Percentiles rank a stretch among this genome's conserved stretches.
These are phyloP conservation scores for Leptodactylus fuscus DNA, from an alignment of 2,113 vertebrate species.

Conservation along the genomic window DNA sequence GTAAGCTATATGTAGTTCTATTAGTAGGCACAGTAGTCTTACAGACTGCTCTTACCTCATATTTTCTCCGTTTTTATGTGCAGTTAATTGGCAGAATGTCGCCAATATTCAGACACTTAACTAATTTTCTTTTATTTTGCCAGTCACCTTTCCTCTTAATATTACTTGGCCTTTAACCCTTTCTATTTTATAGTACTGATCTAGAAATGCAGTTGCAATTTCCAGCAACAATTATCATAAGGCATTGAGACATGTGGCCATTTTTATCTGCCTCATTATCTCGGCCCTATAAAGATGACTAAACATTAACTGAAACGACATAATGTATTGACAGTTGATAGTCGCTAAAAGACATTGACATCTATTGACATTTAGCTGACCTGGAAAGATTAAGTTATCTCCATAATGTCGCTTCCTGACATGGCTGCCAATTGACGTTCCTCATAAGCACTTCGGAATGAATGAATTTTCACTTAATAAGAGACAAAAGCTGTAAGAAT, in stretches of 20 bases:
- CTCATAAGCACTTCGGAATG: neutral
- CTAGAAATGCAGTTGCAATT: constrained; percentile 25
- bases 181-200: neutral
- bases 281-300: constrained; percentile 15
- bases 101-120: neutral
- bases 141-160: constrained; percentile 6
- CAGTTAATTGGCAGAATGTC: constrained; percentile 43
- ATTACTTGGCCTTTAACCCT: neutral
- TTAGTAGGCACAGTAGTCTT: no score
- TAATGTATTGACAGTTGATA: constrained; percentile 54
- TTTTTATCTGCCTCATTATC: constrained; percentile 40
- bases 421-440: constrained; percentile 28
- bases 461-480: neutral
- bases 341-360: constrained; percentile 45
- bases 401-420: constrained; percentile 20
- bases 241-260: neutral
- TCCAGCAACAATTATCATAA: constrained; percentile 3
- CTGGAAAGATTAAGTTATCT: constrained; percentile 44
- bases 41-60: no score
- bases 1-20: no score
- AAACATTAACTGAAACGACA: constrained; percentile 44
- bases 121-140: constrained; percentile 24
- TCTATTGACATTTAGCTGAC: constrained; percentile 47
- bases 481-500: neutral
- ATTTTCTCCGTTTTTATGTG: constrained; percentile 12